Conservation (phyloP, 1,140 invertebrate genomes). For the Saccostrea glomerata region DNA sequence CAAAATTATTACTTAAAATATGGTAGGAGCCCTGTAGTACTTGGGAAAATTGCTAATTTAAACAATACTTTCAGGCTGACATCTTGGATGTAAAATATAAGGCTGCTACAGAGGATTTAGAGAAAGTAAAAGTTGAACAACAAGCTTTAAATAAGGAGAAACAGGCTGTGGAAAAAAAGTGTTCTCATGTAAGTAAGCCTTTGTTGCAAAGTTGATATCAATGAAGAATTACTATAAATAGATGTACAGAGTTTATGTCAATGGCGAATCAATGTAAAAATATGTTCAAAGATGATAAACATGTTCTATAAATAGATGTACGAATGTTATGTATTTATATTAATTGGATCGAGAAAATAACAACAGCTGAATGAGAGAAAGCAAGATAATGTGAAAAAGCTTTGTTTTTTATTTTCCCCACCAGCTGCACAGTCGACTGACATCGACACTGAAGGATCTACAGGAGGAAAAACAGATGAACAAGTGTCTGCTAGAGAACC, state of each 20-base stretch:
- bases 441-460: conserved; percentile 81
- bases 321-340: no score
- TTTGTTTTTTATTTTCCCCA: no score
- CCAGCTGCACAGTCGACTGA: conserved; percentile 65
- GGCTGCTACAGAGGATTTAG: conserved; percentile 76
- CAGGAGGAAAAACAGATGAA: conserved; percentile 89
- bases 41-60: neutral
- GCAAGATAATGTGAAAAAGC: no score
- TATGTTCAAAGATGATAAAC: no score
- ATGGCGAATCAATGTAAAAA: no score
- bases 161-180: conserved; percentile 84
- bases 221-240: no score
- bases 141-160: conserved; percentile 83
- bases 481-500: conserved; percentile 87
- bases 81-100: conserved; percentile 75
- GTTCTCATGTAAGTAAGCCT: conserved; percentile 66
- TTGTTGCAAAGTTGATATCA: neutral
- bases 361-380: no score
- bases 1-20: neutral
- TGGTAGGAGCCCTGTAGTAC: neutral
- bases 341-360: no score
- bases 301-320: no score
- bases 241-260: no score
- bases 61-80: neutral
- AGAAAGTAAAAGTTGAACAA: conserved; percentile 76